These are phyloP conservation scores for Drosophila sturtevanti DNA, from an alignment of 1,140 invertebrate species.

Conservation along the genomic window DNA sequence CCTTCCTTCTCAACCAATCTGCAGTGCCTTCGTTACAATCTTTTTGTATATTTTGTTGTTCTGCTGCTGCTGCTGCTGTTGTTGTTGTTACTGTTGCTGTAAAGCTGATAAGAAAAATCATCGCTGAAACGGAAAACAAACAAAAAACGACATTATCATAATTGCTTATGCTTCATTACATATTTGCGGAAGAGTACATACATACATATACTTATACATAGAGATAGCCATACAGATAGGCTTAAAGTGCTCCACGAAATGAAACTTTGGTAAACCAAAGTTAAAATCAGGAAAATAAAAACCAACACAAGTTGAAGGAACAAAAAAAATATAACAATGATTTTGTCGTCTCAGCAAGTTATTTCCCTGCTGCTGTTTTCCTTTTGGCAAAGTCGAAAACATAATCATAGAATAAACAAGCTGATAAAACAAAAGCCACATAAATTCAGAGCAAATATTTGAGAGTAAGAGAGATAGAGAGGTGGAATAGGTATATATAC, in stretches of 20 bases:
- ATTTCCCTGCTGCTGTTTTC: not conserved
- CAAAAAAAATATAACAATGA: not conserved
- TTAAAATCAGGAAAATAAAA: constrained; percentile 26
- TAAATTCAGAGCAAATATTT: constrained; percentile 75
- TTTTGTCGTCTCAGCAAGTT: constrained; percentile 40
- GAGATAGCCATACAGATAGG: constrained; percentile 45
- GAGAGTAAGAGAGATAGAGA: constrained; percentile 31
- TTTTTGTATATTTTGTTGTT: constrained; percentile 10
- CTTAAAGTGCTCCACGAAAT: constrained; percentile 26
- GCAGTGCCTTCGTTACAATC: not conserved
- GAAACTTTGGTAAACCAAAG: not conserved
- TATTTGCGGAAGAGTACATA: constrained; percentile 55
- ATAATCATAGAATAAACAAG: constrained; percentile 74
- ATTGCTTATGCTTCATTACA: constrained; percentile 81
- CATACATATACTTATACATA: too few species aligned
- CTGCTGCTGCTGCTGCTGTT: too few species aligned
- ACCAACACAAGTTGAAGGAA: constrained; percentile 43
- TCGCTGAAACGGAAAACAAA: constrained; percentile 52
- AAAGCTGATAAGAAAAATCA: constrained; percentile 62
- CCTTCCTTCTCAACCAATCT: not conserved
- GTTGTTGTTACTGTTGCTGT: not conserved
- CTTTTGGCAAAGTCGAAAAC: constrained; percentile 20
- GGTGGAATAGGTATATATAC: not conserved
- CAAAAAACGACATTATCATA: constrained; percentile 72
- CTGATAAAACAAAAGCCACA: constrained; percentile 76